A percentile compares a stretch with the other conserved stretches of the same genome.
These are phyloP conservation scores for Porites lobata DNA, from an alignment of 92 coral and sea anemone species.

Conservation along the genomic window DNA sequence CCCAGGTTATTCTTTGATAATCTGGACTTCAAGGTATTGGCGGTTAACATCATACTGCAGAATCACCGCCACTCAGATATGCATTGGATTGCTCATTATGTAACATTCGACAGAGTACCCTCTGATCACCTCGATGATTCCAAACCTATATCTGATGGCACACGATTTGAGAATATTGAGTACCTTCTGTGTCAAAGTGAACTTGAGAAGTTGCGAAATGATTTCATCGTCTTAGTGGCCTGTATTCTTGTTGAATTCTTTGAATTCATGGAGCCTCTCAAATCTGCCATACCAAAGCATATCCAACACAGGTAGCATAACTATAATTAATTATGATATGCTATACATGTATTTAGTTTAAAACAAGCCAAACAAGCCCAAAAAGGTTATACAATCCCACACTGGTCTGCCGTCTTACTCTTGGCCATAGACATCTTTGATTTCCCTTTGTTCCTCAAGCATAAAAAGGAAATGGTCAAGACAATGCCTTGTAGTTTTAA, in stretches of 20 bases:
- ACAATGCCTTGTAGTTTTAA: too few relatives aligned
- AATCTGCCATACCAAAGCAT: conserved; percentile 45
- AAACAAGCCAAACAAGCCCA: too few relatives aligned
- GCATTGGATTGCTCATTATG: conserved; percentile 50
- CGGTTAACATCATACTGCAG: conserved; percentile 43
- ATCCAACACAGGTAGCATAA: too few relatives aligned
- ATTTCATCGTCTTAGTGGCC: conserved; percentile 49
- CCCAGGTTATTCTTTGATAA: conserved; percentile 50
- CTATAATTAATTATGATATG: too few relatives aligned
- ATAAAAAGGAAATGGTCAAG: too few relatives aligned
- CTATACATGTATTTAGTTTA: neutral
- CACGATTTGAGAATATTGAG: conserved; percentile 33
- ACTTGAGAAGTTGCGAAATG: conserved; percentile 39
- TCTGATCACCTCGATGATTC: conserved; percentile 19
- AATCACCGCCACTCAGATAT: conserved; percentile 38
- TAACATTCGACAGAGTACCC: conserved; percentile 51
- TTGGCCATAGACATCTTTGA: too few relatives aligned
- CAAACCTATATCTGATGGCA: conserved; percentile 39
- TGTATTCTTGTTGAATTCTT: conserved; percentile 44
- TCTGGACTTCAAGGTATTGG: conserved; percentile 48
- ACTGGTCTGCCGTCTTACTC: too few relatives aligned
- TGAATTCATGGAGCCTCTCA: conserved; percentile 52
- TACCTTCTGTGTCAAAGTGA: conserved; percentile 23
- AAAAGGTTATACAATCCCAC: too few relatives aligned
- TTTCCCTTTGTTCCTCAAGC: too few relatives aligned